These are phyloP conservation scores for Poecilia wingei DNA, from an alignment of 2,797 vertebrate genomes.

Conservation along the genomic window DNA sequence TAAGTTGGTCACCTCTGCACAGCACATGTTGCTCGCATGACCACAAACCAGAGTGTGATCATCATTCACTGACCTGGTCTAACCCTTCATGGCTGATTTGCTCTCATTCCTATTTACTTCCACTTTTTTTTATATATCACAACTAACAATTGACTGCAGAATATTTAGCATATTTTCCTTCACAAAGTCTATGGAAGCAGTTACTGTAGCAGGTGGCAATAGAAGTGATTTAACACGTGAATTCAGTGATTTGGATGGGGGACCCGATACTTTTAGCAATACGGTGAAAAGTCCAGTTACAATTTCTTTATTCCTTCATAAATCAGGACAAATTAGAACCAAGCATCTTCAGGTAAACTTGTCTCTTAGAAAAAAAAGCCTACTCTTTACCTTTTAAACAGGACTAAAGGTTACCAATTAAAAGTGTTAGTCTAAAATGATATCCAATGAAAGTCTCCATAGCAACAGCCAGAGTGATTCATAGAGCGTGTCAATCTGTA, in stretches of 20 bases:
- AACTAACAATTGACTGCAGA: background rate
- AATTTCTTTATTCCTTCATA: background rate
- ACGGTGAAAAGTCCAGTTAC: background rate
- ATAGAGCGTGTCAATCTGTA: slow-evolving; percentile 72
- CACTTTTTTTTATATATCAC: background rate
- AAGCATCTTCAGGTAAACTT: slow-evolving; percentile 1
- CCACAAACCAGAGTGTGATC: no score
- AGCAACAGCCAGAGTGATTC: slow-evolving; percentile 78
- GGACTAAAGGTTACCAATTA: slow-evolving; percentile 76
- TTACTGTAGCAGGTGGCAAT: background rate
- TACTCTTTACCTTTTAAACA: slow-evolving; percentile 49
- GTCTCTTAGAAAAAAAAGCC: slow-evolving; percentile 20
- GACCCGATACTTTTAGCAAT: background rate
- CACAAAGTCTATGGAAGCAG: background rate
- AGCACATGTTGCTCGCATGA: background rate
- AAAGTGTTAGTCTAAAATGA: slow-evolving; percentile 71
- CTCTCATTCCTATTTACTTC: background rate
- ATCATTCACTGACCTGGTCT: background rate
- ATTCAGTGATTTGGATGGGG: background rate
- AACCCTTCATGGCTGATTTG: background rate
- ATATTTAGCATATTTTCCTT: background rate
- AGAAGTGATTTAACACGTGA: background rate
- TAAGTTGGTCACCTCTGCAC: background rate
- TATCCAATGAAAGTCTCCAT: slow-evolving; percentile 74
- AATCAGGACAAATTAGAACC: background rate